Conservation (phyloP, 1,140 invertebrate species). For the Paraescarpia echinospica region DNA sequence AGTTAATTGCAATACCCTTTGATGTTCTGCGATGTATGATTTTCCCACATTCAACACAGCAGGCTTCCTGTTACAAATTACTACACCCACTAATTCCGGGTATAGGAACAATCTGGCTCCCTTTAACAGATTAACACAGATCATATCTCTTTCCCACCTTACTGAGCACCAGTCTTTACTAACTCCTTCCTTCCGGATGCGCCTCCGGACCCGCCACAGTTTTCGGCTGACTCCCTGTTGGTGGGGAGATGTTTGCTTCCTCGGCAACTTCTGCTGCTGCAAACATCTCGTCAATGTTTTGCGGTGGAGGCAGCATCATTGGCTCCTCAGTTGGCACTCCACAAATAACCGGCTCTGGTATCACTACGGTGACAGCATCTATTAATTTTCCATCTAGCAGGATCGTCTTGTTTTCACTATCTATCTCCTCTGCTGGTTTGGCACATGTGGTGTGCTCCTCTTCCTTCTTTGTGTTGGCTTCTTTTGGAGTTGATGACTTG, state of each 20-base stretch:
- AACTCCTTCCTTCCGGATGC: background rate
- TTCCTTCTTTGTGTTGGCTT: background rate
- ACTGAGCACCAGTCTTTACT: background rate
- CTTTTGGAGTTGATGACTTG: background rate
- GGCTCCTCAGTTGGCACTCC: slow-evolving; percentile 3
- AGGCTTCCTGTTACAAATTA: too few relatives aligned
- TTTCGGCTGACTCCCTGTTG: background rate
- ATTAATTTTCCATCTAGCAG: background rate
- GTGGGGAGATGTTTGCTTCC: background rate
- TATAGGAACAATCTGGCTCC: too few relatives aligned
- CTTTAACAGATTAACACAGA: too few relatives aligned
- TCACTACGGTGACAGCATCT: background rate
- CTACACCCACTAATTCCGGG: too few relatives aligned
- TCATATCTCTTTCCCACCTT: background rate
- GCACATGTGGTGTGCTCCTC: background rate
- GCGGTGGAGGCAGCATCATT: background rate
- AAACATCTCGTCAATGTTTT: background rate
- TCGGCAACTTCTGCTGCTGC: background rate
- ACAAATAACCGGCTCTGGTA: too few relatives aligned
- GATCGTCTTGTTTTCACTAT: background rate
- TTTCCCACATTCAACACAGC: too few relatives aligned
- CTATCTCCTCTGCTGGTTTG: too few relatives aligned
- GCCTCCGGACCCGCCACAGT: background rate
- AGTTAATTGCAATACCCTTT: too few relatives aligned
- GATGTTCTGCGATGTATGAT: too few relatives aligned